Percentiles rank a stretch among this genome's conserved stretches.
These are phyloP conservation scores for Ryuthela nishihirai DNA, from an alignment of 2,888 invertebrate species.

Conservation along the genomic window DNA sequence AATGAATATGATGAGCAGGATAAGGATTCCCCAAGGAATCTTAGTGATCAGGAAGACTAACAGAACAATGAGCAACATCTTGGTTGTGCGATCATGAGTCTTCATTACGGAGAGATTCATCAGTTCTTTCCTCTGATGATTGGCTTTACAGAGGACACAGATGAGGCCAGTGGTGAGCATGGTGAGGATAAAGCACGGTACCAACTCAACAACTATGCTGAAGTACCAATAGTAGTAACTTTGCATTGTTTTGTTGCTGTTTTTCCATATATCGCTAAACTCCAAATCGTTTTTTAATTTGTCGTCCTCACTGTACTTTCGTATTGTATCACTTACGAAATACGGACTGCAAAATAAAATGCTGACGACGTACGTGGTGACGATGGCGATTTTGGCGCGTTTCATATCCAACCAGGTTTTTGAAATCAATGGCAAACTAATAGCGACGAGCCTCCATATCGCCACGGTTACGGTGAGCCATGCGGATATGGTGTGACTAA, in stretches of 20 bases:
- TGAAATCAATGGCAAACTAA: slow-evolving; percentile 55
- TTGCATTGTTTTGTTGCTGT: slow-evolving; percentile 56
- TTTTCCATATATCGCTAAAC: slow-evolving; percentile 61
- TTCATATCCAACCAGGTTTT: slow-evolving; percentile 62
- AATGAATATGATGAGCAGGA: slow-evolving; percentile 70
- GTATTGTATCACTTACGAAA: slow-evolving; percentile 71
- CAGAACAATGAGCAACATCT: slow-evolving; percentile 83
- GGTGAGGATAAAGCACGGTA: slow-evolving; percentile 83
- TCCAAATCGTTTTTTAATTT: slow-evolving; percentile 52
- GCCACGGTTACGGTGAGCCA: slow-evolving; percentile 89
- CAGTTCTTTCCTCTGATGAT: slow-evolving; percentile 40
- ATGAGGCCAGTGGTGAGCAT: slow-evolving; percentile 55
- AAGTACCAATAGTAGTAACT: slow-evolving; percentile 83
- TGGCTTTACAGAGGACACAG: slow-evolving; percentile 43
- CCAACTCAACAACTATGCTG: slow-evolving; percentile 84
- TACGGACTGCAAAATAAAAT: slow-evolving; percentile 81
- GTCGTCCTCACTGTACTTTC: slow-evolving; percentile 14
- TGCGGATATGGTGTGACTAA: slow-evolving; percentile 85
- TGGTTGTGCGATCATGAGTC: slow-evolving; percentile 71
- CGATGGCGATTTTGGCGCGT: slow-evolving; percentile 70
- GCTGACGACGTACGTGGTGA: slow-evolving; percentile 73
- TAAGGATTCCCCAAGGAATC: slow-evolving; percentile 73
- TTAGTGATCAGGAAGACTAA: slow-evolving; percentile 83
- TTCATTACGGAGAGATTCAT: slow-evolving; percentile 25
- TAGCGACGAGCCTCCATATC: slow-evolving; percentile 78